Evolutionary conservation across 2,797 vertebrate genomes (phyloP).

Genomic region (Characodon lateralis): DNA sequence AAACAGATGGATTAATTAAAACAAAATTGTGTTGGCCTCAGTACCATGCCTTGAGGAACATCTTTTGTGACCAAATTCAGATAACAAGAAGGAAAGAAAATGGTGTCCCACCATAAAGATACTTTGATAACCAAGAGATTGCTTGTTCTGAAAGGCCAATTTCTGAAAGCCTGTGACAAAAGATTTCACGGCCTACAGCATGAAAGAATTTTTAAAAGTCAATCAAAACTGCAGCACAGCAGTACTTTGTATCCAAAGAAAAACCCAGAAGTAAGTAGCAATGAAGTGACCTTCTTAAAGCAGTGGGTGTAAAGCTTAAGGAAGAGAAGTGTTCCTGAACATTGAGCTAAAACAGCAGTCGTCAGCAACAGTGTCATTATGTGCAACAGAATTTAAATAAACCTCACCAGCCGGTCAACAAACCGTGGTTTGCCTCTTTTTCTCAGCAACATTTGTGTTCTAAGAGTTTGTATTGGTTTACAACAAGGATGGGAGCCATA

Average conservation of each 20-base stretch:
- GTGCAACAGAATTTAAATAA: conserved; percentile 59
- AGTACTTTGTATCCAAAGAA: background rate
- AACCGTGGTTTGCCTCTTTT: conserved; percentile 26
- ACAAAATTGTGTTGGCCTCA: background rate
- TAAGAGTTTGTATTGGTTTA: conserved; percentile 9
- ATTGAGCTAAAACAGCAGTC: conserved; percentile 21
- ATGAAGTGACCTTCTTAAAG: conserved; percentile 50
- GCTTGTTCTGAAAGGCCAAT: background rate
- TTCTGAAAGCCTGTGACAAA: background rate
- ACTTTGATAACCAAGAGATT: background rate
- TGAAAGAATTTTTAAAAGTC: background rate
- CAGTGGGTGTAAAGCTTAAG: conserved; percentile 32
- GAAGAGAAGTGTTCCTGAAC: background rate
- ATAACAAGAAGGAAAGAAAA: background rate
- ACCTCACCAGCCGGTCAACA: conserved; percentile 29
- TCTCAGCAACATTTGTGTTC: conserved; percentile 26
- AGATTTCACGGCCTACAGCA: background rate
- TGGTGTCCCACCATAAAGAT: background rate
- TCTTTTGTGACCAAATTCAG: background rate
- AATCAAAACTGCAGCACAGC: conserved; percentile 5
- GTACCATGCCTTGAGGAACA: background rate
- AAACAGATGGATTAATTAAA: background rate
- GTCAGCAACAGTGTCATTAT: conserved; percentile 48
- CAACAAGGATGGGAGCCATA: conserved; percentile 42
- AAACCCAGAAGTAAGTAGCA: background rate